Evolutionary conservation across 2,113 vertebrate genomes (phyloP).

Genomic region (Sylvia atricapilla): DNA sequence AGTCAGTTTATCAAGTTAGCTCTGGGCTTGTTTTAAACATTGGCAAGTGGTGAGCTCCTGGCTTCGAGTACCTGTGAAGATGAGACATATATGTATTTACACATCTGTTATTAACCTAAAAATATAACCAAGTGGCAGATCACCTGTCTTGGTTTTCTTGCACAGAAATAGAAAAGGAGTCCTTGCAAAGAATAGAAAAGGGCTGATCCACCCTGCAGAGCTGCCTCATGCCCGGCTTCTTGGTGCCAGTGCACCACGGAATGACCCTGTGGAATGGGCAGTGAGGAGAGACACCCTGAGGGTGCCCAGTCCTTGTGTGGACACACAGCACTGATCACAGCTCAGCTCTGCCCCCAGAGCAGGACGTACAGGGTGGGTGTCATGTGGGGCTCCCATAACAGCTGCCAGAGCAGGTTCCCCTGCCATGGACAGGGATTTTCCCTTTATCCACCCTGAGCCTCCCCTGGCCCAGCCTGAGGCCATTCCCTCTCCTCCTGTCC

Average conservation of each 20-base stretch:
- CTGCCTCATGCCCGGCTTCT: not conserved
- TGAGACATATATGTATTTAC: conserved; percentile 14
- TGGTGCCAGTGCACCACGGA: rapidly evolving
- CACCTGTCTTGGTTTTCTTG: not conserved
- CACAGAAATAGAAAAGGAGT: not conserved
- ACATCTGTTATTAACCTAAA: conserved; percentile 59
- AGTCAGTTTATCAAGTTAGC: not conserved
- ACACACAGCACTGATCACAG: not conserved
- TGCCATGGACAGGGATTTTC: not conserved
- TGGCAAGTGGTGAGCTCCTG: conserved; percentile 32
- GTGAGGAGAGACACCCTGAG: not conserved
- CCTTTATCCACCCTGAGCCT: not conserved
- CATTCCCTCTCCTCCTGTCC: not conserved
- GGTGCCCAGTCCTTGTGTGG: not conserved
- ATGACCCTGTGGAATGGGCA: not conserved
- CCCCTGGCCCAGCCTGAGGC: rapidly evolving
- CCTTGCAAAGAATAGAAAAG: not conserved
- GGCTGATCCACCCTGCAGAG: not conserved
- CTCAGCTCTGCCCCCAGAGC: not conserved
- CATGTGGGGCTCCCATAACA: not conserved
- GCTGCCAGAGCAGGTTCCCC: not conserved
- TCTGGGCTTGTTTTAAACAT: conserved; percentile 24
- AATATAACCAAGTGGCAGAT: conserved; percentile 38
- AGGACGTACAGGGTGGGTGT: not conserved
- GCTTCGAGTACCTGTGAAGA: conserved; percentile 7